These are phyloP conservation scores for Ariolimax columbianus DNA, from an alignment of 2,888 invertebrate species.

Conservation along the genomic window DNA sequence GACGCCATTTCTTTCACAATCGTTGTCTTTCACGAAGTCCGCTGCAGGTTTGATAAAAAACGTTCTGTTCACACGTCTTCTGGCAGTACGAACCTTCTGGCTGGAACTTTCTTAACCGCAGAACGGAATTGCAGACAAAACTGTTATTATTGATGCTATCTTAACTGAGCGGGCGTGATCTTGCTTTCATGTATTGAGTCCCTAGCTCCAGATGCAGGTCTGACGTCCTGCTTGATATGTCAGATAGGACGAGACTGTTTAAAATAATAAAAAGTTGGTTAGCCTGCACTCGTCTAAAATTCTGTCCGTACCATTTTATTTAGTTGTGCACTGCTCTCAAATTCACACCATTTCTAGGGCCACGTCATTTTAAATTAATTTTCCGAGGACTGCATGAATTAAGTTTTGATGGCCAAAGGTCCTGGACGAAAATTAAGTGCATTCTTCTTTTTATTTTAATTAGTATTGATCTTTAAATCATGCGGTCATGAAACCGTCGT, in stretches of 20 bases:
- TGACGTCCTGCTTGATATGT: not conserved
- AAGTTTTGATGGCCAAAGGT: too few relatives aligned
- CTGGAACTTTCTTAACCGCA: not conserved
- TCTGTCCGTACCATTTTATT: too few relatives aligned
- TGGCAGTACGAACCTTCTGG: not conserved
- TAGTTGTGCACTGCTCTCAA: too few relatives aligned
- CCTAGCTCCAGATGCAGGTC: not conserved
- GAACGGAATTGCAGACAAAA: not conserved
- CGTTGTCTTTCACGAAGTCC: not conserved
- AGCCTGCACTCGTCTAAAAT: too few relatives aligned
- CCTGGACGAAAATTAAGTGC: too few relatives aligned
- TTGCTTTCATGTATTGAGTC: not conserved
- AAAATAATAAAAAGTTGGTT: not conserved
- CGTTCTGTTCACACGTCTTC: constrained; percentile 2
- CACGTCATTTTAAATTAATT: too few relatives aligned
- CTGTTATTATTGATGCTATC: not conserved
- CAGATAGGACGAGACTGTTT: not conserved
- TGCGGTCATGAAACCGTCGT: too few relatives aligned
- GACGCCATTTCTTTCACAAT: not conserved
- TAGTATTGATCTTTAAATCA: too few relatives aligned
- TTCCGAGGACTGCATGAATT: too few relatives aligned
- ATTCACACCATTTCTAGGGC: too few relatives aligned
- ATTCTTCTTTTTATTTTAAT: too few relatives aligned
- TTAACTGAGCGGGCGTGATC: not conserved
- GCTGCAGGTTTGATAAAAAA: not conserved